Conservation (phyloP, 30 jellyfish, hydroid and myxozoan species). For the Phacellophora camtschatica region DNA sequence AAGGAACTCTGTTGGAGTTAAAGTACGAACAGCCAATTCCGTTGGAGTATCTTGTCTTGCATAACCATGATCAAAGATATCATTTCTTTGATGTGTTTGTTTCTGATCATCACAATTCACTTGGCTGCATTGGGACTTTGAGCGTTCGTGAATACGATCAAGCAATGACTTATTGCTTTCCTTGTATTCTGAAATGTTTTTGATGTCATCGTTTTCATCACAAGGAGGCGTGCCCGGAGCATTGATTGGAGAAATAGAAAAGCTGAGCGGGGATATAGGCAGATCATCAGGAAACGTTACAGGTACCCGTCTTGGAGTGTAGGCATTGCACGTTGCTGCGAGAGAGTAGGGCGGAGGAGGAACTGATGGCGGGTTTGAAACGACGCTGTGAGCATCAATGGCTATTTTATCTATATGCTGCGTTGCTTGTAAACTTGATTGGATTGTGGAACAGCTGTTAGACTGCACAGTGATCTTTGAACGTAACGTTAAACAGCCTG, state of each 20-base stretch:
- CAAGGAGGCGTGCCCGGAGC: not conserved
- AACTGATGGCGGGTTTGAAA: not conserved
- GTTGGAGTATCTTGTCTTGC: not conserved
- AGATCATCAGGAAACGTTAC: slow-evolving; percentile 9
- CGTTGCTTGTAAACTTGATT: not conserved
- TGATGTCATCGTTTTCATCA: not conserved
- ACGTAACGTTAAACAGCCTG: not conserved
- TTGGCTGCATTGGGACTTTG: not conserved
- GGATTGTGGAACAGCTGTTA: not conserved
- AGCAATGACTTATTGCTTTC: slow-evolving; percentile 5
- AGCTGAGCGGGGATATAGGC: slow-evolving; percentile 27
- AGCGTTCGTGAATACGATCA: slow-evolving; percentile 25
- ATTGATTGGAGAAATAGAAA: not conserved
- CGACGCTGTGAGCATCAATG: not conserved
- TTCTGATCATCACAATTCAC: no score
- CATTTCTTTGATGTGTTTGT: not conserved
- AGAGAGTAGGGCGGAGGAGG: not conserved
- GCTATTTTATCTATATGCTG: not conserved
- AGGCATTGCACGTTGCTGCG: slow-evolving; percentile 10
- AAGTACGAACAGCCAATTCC: not conserved
- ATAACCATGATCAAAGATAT: not conserved
- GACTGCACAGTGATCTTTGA: slow-evolving; percentile 5
- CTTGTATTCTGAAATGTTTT: not conserved
- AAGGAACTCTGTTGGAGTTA: not conserved
- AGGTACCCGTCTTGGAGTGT: slow-evolving; percentile 36